Evolutionary conservation across 2,888 invertebrate genomes (phyloP), one percentile per base, ranked within the genome.

Genomic region (Plebejus melissa): DNA sequence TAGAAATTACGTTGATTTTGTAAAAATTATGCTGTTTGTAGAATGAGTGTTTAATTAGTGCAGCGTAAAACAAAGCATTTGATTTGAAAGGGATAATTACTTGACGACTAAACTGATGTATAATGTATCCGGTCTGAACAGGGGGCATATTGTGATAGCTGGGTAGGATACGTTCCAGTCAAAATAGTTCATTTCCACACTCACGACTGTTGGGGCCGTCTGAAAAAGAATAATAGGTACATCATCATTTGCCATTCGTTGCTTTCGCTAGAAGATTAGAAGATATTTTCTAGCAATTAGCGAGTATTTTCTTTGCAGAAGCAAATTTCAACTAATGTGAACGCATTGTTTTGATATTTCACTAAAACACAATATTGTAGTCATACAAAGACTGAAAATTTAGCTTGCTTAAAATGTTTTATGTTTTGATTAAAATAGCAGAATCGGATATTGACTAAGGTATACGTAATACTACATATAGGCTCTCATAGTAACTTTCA

Each of bases 141-240:
- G 82, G 0, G 96, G 95, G 82, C 97, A 96, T 77, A 96, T 89
- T 0, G 96, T 95, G 38, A 95, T 87, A 2, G 95, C 93, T 4
- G 96, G 96, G 82, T 95, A 96, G 0, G 95, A 94, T 0, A 96
- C 94, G 79, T 95, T 95, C 96, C 96, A 96, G 77, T 95, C 94
- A 80, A 95, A 94, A 81, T 95, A 94, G 84, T 96, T 95, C 82
- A 95, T 94, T 85, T 96, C 96, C 86, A 96, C 96, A 71, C 95
- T 96, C 84, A 96, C 95, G 22, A 96, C 96, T 76, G 95, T 95
- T 11, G 96, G 96, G 75, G 95, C 94, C 80, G 94, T 94, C 91
- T 95, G 90, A 28, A 75, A 69, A 75, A 16, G 54, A 16, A 54
- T 54, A 54, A 4, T 16, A 41, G 22, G 22, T 22, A 22, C n/a